Evolutionary conservation across 2,113 vertebrate genomes (phyloP), one percentile per base, ranked within the genome.

Genomic region (Oryzias celebensis): DNA sequence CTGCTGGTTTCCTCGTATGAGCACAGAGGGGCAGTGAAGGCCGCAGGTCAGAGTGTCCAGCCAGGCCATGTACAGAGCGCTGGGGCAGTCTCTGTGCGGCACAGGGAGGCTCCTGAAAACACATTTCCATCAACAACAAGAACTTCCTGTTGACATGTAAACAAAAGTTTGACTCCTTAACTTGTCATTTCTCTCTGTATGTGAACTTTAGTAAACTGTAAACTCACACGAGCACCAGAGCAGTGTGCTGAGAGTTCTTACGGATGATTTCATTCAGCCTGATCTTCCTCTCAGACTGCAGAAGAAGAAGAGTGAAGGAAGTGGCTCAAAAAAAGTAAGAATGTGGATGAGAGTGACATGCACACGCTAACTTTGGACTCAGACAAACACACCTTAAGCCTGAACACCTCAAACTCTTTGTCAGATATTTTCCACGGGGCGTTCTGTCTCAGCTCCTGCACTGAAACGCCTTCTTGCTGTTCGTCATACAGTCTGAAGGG

Each of bases 211-310:
- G 31, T 44, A 52, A 22, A 57, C 20, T 0, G 0, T 23, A 4
- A 77, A 92, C 92, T 93, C 77, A 91, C 91, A 90, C 85, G 63
- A 92, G 77, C 22, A 91, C 81, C 10, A 94, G 86, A n/a, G 90
- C 85, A 3, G 90, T 84, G 0, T 92, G 80, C 18, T 73, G 80
- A 4, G 91, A 93, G 75, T 92, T 91, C 49, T 83, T 85, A 26
- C 85, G 63, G 17, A 94, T 91, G 23, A 92, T 90, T 85, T 93
- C 91, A 47, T 91, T 92, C 80, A 92, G 73, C 28, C 82, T 66
- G 54, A 92, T 81, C 61, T 90, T 91, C 58, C 64, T 87, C 60
- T 92, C 87, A 1, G 88, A 89, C 91, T 94, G 76, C 15, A 23
- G 22, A 52, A 26, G 16, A 1, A n/a, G n/a, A 14, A 31, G n/a